Evolutionary conservation across 2,797 vertebrate genomes (phyloP).

Genomic region (Oophaga sylvatica): DNA sequence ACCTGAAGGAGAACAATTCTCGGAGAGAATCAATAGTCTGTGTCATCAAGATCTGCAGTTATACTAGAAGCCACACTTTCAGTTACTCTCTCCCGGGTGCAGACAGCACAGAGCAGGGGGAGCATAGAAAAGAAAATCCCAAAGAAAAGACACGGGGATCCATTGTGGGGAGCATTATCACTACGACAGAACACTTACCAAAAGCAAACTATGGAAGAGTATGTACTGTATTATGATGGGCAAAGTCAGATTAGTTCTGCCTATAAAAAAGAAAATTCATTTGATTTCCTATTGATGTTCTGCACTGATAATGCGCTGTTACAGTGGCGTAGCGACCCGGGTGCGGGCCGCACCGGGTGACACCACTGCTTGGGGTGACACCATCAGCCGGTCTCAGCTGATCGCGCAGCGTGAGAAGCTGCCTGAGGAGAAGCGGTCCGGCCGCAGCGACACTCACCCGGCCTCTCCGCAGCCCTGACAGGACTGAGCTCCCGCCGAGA

Average conservation of each 20-base stretch:
- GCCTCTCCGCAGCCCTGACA: no score
- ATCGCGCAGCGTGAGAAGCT: no score
- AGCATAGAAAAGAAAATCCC: slow-evolving; percentile 10
- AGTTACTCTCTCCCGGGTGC: neutral
- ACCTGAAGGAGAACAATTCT: slow-evolving; percentile 80
- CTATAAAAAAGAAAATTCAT: neutral
- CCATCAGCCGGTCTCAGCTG: no score
- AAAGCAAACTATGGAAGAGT: neutral
- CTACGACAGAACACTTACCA: neutral
- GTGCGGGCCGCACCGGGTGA: no score
- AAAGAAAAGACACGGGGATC: neutral
- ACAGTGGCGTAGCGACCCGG: no score
- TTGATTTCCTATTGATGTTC: neutral
- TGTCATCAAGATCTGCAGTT: slow-evolving; percentile 70
- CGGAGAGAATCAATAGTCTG: slow-evolving; percentile 74
- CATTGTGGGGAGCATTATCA: neutral
- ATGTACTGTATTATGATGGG: neutral
- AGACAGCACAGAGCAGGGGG: neutral
- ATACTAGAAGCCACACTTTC: slow-evolving; percentile 7
- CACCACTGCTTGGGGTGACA: no score
- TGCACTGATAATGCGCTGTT: neutral
- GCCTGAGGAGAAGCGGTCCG: no score
- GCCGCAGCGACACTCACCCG: no score
- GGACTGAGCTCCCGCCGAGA: no score
- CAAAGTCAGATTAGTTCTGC: no score